Evolutionary conservation across 1,140 invertebrate species (phyloP).

Genomic region (Bombus fervidus): DNA sequence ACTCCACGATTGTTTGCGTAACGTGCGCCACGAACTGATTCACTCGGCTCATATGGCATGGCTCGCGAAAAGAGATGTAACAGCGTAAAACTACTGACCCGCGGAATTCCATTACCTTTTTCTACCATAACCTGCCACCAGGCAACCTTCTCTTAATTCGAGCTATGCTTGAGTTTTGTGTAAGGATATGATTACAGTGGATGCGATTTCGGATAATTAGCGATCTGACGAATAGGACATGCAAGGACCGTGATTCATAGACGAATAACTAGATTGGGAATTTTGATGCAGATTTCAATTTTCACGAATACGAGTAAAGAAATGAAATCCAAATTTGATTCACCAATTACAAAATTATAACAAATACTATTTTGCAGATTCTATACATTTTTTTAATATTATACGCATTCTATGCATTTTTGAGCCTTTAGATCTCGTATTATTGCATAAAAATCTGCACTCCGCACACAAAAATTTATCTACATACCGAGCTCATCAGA

Average conservation of each 20-base stretch:
- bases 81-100: background rate
- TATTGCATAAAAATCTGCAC: too few relatives aligned
- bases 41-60: too few relatives aligned
- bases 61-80: background rate
- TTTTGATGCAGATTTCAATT: too few relatives aligned
- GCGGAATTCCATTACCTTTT: background rate
- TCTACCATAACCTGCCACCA: background rate
- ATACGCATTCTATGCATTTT: too few relatives aligned
- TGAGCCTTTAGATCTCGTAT: too few relatives aligned
- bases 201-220: background rate
- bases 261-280: too few relatives aligned
- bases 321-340: background rate
- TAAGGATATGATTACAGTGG: background rate
- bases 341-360: background rate
- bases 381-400: too few relatives aligned
- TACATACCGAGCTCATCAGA: too few relatives aligned
- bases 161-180: background rate
- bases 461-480: too few relatives aligned
- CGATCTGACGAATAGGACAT: too few relatives aligned
- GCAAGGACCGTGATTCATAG: too few relatives aligned
- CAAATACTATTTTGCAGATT: too few relatives aligned
- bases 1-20: constrained; percentile 23
- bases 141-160: background rate
- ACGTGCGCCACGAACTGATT: constrained; percentile 30
- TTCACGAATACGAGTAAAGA: background rate